These are phyloP conservation scores for Oriolus oriolus DNA, from an alignment of 2,113 vertebrate species.

Conservation along the genomic window DNA sequence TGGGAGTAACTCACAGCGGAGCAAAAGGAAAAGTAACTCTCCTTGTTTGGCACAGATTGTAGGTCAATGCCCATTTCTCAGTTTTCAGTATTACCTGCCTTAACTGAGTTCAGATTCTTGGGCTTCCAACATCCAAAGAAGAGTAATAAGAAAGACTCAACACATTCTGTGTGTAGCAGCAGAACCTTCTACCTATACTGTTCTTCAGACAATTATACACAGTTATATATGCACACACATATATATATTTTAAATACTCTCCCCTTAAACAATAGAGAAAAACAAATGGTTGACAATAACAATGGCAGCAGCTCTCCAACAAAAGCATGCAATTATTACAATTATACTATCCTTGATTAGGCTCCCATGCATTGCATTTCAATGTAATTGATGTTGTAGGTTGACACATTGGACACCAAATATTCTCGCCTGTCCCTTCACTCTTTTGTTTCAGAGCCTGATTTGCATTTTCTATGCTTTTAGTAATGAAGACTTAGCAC, in stretches of 20 bases:
- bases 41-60: background rate
- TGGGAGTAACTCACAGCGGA: background rate
- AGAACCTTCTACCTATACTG: constrained; percentile 72
- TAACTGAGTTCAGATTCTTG: background rate
- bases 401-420: constrained; percentile 90
- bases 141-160: constrained; percentile 6
- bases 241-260: constrained; percentile 73
- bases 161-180: background rate
- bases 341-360: constrained; percentile 90
- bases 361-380: constrained; percentile 87
- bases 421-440: constrained; percentile 88
- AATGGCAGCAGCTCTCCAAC: constrained; percentile 83
- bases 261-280: constrained; percentile 80
- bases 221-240: constrained; percentile 65
- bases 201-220: constrained; percentile 63
- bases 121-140: background rate
- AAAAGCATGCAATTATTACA: constrained; percentile 91
- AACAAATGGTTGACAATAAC: constrained; percentile 87
- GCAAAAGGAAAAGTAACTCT: background rate
- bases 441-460: constrained; percentile 85
- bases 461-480: constrained; percentile 92
- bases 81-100: background rate
- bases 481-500: constrained; percentile 98
- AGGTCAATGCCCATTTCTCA: background rate
- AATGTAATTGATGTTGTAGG: constrained; percentile 93